Base-by-base conservation (phyloP, 2,113 vertebrate genomes). In the Odocoileus virginianus region DNA sequence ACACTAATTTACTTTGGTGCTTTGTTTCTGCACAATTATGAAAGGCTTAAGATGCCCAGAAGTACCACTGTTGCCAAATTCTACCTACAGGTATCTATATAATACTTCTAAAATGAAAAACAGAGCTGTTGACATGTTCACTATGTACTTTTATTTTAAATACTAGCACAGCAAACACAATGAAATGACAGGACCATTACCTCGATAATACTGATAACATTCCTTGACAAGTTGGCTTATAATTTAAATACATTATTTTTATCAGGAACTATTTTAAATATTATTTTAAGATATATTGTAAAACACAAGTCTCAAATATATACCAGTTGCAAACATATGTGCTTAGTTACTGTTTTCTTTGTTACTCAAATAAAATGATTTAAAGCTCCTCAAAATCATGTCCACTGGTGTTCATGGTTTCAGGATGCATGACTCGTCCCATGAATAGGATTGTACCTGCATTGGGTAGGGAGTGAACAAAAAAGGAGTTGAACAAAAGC, bases 371-470 rank as follows among this genome's bases (percentile, higher is more conserved):
- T 74, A 50, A 95, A 92, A 86, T 91, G 78, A 92, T 94, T 98
- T 99, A 99, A 98, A 99, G 99, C 96, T 99, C 99, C 96, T 99
- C 99, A 54, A 99, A 99, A 97, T 99, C 99, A 2, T 99, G 99
- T 98, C 99, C 99, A 43, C 98, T 99, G 67, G 99, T 88, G 76
- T 99, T 99, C 98, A 99, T 99, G 87, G 99, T 99, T 98, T 99
- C 99, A 1, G 99, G 99, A 97, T 99, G 99, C 99, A 99, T 99
- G 92, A 99, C 99, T 98, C 99, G 99, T 87, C 99, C 99, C 99
- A 99, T 99, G 98, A 99, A 99, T 61, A 99, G 98, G 97, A 99
- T 99, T 2, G 99, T 99, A 25, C 99, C 99, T 99, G 95, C 54
- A 71, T 94, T 81, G 52, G 85, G 61, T 94, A 87, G 45, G 60